Conservation (phyloP, 2,797 vertebrate species). For the Thunnus albacares region DNA sequence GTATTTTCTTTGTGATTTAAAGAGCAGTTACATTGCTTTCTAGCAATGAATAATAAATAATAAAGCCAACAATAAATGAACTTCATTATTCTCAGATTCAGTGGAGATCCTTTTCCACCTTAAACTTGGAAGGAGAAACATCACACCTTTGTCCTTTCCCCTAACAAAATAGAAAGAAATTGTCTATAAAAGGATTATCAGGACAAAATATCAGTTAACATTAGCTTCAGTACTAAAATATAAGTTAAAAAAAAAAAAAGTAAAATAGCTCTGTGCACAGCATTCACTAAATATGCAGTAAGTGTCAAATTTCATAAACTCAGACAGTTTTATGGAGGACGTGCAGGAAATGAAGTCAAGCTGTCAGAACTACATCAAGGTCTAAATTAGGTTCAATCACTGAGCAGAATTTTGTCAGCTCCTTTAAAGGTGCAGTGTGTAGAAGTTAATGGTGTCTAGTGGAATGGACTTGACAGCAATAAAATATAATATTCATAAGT, state of each 20-base stretch:
- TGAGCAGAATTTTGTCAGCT: constrained; percentile 31
- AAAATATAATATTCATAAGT: no score
- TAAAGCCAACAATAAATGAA: not conserved
- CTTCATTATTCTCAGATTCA: not conserved
- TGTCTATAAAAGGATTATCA: not conserved
- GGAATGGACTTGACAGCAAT: no score
- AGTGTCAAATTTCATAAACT: constrained; percentile 36
- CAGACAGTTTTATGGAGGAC: constrained; percentile 33
- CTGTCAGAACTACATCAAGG: constrained; percentile 45
- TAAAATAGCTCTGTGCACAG: not conserved
- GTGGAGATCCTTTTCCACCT: not conserved
- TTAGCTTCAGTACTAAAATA: not conserved
- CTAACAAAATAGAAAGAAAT: not conserved
- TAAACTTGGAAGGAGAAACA: not conserved
- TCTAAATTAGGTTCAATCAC: constrained; percentile 41
- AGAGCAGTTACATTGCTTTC: not conserved
- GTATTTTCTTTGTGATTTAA: not conserved
- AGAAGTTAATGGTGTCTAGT: no score
- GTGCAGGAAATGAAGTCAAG: constrained; percentile 35
- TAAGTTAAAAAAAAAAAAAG: not conserved
- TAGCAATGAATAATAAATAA: not conserved
- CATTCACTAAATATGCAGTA: not conserved
- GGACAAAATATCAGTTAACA: not conserved
- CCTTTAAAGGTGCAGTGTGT: constrained; percentile 15
- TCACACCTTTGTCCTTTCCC: not conserved